Percentiles rank a stretch among this genome's conserved stretches.
These are phyloP conservation scores for Epizoanthus rinbou DNA, from an alignment of 92 coral and sea anemone genomes.

Conservation along the genomic window DNA sequence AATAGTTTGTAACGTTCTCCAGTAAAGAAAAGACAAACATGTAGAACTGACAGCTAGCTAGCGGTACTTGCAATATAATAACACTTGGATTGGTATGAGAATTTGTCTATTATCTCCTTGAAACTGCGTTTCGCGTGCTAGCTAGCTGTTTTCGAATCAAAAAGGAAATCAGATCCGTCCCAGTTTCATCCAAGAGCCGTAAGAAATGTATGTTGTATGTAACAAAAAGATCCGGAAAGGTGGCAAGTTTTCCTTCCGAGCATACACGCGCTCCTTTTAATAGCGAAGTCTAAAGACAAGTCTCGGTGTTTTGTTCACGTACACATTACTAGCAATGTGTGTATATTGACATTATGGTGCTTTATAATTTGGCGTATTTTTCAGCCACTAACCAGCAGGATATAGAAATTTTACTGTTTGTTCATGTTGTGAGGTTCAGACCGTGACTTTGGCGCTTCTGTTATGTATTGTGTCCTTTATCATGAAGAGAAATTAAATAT, in stretches of 20 bases:
- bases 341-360: background rate
- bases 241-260: background rate
- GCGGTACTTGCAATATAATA: no score
- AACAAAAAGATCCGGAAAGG: background rate
- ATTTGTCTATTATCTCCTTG: background rate
- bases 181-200: no score
- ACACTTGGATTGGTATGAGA: no score
- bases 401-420: no score
- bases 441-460: no score
- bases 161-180: background rate
- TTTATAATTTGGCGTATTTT: slow-evolving; percentile 1
- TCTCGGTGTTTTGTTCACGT: no score
- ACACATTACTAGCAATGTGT: background rate
- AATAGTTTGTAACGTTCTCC: background rate
- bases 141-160: background rate
- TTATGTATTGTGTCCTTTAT: background rate
- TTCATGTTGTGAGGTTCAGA: no score
- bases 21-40: background rate
- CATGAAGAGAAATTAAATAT: background rate
- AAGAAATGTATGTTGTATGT: background rate
- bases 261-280: background rate
- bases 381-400: background rate
- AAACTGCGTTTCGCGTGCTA: background rate
- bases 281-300: no score
- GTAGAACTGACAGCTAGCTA: background rate